Evolutionary conservation across 2,113 vertebrate genomes (phyloP), one percentile per base, ranked within the genome.

Genomic region (Prunella himalayana): DNA sequence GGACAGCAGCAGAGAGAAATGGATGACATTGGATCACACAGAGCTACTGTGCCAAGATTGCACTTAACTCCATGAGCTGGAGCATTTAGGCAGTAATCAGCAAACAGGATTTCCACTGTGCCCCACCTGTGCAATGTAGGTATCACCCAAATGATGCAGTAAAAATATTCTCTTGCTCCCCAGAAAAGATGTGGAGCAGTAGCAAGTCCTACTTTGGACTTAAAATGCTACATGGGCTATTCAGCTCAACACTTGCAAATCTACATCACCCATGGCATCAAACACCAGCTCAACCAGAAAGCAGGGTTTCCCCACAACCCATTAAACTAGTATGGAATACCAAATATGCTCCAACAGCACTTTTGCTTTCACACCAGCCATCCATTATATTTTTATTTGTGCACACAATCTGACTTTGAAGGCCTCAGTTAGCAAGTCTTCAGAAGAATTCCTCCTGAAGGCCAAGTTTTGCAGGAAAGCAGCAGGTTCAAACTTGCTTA

Each of bases 211-310:
- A 1, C 27, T 69, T 31, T 5, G 30, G 21, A 19, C 6, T 57
- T 41, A 3, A 2, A 54, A 27, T 7, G 8, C 13, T 5, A 0
- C 1, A 2, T 20, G 45, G 82, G 10, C 3, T 41, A 16, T 15
- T 37, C 50, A 57, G 25, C n/a, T 61, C 45, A 50, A 22, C 39
- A 6, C 11, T 7, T 79, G 30, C 9, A 89, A 57, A 45, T 20
- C 35, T 30, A 1, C 42, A 17, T 51, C 18, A 23, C 3, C 51
- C n/a, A 13, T 0, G 0, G 17, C 50, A 44, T n/a, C 45, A 25
- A 78, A 27, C 5, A n/a, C 2, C 37, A 64, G 66, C 6, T 69
- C 39, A 59, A 0, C 3, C 3, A 16, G 19, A 17, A 65, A 28
- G 3, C 0, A 7, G 10, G 2, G 6, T 13, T 64, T 47, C 15